A percentile compares a stretch with the other conserved stretches of the same genome.
Evolutionary conservation across 1,140 invertebrate genomes (phyloP).

Genomic region (Chironomus tepperi): DNA sequence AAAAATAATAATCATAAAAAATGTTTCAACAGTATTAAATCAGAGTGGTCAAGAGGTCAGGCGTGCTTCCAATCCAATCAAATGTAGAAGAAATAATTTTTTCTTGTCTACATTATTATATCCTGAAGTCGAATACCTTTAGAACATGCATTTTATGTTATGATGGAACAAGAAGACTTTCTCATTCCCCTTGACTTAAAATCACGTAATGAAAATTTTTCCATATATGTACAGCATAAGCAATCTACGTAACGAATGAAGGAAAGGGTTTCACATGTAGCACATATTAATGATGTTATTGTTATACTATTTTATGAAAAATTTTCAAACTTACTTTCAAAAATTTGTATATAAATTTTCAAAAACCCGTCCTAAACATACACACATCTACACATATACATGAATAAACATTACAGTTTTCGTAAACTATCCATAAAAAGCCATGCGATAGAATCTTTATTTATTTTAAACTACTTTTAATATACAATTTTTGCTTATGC

Average conservation of each 20-base stretch:
- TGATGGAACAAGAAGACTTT: too few relatives aligned
- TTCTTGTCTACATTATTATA: neutral
- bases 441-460: slow-evolving; percentile 11
- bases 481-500: slow-evolving; percentile 4
- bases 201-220: neutral
- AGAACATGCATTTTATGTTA: too few relatives aligned
- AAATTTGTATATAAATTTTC: neutral
- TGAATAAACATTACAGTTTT: neutral
- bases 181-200: too few relatives aligned
- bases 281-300: slow-evolving; percentile 14
- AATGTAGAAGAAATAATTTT: neutral
- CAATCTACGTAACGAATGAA: neutral
- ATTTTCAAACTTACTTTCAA: neutral
- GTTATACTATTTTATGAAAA: neutral
- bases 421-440: neutral
- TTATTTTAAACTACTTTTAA: slow-evolving; percentile 20
- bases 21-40: neutral
- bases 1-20: neutral
- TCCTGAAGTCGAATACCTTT: too few relatives aligned
- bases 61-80: slow-evolving; percentile 11
- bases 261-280: neutral
- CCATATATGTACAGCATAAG: neutral
- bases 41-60: slow-evolving; percentile 5
- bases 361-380: slow-evolving; percentile 7
- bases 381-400: neutral